Base-by-base conservation (phyloP, 2,113 vertebrate genomes). In the Rynchops niger region DNA sequence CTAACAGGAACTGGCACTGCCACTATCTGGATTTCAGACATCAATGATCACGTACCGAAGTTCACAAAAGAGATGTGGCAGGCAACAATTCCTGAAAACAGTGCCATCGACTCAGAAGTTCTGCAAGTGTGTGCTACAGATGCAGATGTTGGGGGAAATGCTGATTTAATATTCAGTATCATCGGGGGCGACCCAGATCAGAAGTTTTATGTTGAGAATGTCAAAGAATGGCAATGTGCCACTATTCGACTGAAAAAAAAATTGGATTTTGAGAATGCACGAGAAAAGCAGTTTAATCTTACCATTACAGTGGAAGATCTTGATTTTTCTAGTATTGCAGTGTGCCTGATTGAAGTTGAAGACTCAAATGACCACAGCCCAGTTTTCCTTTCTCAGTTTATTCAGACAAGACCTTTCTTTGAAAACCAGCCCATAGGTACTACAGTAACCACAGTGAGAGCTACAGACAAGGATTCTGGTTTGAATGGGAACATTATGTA, bases 331-430 rank as follows among this genome's bases (percentile, higher is more conserved):
- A 99, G 98, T 73, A 76, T 98, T 34, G 97, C 99, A n/a, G 97
- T 98, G 74, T 99, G 99, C 43, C 87, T 99, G 52, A 98, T 99
- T 49, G 98, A 99, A 84, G 98, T 99, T 47, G 98, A 99, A 88
- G 99, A 99, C 93, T 98, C 97, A 25, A 99, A 99, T 25, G 99
- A 99, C 92, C 98, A 99, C 49, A 97, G 98, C 36, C 99, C 99
- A 3, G 98, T 98, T 95, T 99, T 99, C 81, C 98, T 97, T 86
- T 98, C 98, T 20, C 98, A 98, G 63, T 98, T 98, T 65, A 93
- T 99, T 82, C 97, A 98, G 6, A 84, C 99, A 9, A 97, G 93
- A 21, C 98, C 98, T 3, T 85, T 99, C 4, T 97, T 98, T 21
- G 99, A 99, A 97, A 98, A 99, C 18, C 62, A 97, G 30, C 92